Percentiles rank a stretch among this genome's conserved stretches.
These are phyloP conservation scores for Aleiodes leptofemur DNA, from an alignment of 2,888 invertebrate species.

Conservation along the genomic window DNA sequence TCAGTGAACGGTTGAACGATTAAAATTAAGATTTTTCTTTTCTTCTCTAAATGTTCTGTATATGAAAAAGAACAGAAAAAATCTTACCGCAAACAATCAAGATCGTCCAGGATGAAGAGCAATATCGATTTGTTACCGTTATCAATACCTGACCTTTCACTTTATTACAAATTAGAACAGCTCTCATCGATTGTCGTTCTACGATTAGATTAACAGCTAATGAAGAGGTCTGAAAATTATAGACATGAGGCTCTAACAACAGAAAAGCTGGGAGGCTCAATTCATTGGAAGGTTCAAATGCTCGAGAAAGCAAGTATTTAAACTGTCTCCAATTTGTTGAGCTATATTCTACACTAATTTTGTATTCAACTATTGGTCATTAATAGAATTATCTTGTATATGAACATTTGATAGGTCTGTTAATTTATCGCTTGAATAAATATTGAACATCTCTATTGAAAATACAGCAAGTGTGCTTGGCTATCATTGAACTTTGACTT, in stretches of 20 bases:
- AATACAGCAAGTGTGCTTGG: constrained; percentile 19
- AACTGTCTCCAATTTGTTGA: constrained; percentile 67
- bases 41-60: background rate
- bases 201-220: constrained; percentile 31
- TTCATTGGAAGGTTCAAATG: constrained; percentile 13
- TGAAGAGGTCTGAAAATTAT: constrained; percentile 12
- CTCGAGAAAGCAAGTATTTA: constrained; percentile 56
- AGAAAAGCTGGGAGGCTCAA: background rate
- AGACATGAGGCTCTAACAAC: constrained; percentile 6
- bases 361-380: background rate
- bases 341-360: background rate
- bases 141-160: constrained; percentile 24
- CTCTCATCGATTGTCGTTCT: constrained; percentile 11
- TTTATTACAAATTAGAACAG: constrained; percentile 32
- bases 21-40: constrained; percentile 16
- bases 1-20: constrained; percentile 30
- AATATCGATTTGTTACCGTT: constrained; percentile 36
- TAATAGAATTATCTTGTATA: background rate
- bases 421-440: constrained; percentile 29
- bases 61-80: background rate
- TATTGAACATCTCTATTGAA: constrained; percentile 30
- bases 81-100: constrained; percentile 11
- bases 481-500: constrained; percentile 32
- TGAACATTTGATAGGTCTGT: constrained; percentile 5
- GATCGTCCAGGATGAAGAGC: constrained; percentile 13